Percentiles rank a stretch among this genome's conserved stretches.
Evolutionary conservation across 2,113 vertebrate species (phyloP).

Genomic region (Orycteropus afer): DNA sequence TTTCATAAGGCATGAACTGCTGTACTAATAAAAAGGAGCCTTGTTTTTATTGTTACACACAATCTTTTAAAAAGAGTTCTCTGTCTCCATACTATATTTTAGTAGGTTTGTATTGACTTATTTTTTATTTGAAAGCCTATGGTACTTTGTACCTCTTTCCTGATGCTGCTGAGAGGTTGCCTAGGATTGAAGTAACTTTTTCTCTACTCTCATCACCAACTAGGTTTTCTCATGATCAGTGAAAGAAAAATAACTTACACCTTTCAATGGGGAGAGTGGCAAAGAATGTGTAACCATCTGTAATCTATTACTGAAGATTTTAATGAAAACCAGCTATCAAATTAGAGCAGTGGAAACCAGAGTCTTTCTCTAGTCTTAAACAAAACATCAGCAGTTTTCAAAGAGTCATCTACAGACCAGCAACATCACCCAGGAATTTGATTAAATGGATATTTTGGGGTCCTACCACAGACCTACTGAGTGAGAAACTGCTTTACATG

Average conservation of each 20-base stretch:
- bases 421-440: background rate
- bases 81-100: background rate
- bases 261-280: background rate
- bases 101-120: background rate
- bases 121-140: background rate
- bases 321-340: background rate
- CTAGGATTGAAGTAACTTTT: constrained; percentile 17
- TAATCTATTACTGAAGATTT: background rate
- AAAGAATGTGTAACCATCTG: background rate
- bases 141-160: background rate
- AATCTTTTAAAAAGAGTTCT: background rate
- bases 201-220: constrained; percentile 30
- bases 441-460: background rate
- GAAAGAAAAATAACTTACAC: background rate
- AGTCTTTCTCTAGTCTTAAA: constrained; percentile 5
- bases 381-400: background rate
- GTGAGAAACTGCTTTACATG: background rate
- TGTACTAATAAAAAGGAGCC: background rate
- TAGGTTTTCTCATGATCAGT: background rate
- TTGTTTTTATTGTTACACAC: background rate
- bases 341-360: background rate
- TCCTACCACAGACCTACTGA: background rate
- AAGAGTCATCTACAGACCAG: background rate
- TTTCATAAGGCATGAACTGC: background rate
- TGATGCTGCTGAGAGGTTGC: background rate